Conservation (phyloP, 1,140 invertebrate genomes). For the Periplaneta americana region DNA sequence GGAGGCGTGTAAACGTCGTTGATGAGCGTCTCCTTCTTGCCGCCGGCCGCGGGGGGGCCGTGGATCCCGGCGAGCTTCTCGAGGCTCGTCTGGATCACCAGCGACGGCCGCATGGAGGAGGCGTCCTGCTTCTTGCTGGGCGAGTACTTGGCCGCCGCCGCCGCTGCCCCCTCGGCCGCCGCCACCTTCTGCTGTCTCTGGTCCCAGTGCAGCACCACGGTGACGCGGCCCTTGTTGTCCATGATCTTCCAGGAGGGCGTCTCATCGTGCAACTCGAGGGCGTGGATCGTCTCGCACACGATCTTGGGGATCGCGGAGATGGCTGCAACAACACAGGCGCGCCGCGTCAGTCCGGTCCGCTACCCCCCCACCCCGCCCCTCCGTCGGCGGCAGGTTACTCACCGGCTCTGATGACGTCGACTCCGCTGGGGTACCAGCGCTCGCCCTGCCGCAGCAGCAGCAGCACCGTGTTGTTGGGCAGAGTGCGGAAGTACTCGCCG, state of each 20-base stretch:
- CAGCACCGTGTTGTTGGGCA: conserved; percentile 86
- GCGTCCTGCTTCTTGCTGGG: conserved; percentile 50
- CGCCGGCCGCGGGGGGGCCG: conserved; percentile 18
- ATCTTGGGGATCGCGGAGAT: conserved; percentile 93
- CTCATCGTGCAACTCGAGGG: conserved; percentile 88
- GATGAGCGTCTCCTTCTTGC: conserved; percentile 43
- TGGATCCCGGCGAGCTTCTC: conserved; percentile 48
- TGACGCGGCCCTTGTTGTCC: conserved; percentile 91
- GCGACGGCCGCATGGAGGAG: conserved; percentile 52
- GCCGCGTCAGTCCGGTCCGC: too few relatives aligned
- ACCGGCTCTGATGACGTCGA: conserved; percentile 90
- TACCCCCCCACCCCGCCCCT: too few relatives aligned
- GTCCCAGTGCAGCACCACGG: conserved; percentile 90
- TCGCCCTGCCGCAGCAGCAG: conserved; percentile 81
- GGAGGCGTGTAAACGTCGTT: conserved; percentile 45
- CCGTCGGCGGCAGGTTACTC: too few relatives aligned
- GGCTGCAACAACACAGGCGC: conserved; percentile 53
- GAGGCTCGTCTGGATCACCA: conserved; percentile 71
- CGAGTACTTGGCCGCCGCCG: conserved; percentile 52
- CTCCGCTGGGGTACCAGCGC: conserved; percentile 84
- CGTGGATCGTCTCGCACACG: conserved; percentile 93
- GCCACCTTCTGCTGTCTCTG: conserved; percentile 46
- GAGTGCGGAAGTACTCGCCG: conserved; percentile 87
- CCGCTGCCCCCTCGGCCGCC: conserved; percentile 44
- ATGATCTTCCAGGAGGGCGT: conserved; percentile 95